These are phyloP conservation scores for Drosophila macrospina DNA, from an alignment of 2,888 invertebrate genomes.

Conservation along the genomic window DNA sequence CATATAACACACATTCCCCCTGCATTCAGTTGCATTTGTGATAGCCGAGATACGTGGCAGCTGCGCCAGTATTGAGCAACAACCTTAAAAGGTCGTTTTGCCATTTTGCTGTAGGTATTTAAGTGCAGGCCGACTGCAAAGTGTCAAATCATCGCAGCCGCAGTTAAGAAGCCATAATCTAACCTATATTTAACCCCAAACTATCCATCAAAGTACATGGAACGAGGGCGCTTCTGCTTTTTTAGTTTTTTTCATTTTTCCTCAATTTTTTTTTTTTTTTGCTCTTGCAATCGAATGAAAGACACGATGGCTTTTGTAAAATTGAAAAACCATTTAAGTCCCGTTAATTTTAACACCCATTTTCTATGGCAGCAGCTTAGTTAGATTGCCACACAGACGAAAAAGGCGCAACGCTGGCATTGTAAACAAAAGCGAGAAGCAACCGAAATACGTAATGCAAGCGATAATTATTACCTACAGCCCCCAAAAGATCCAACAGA, in stretches of 20 bases:
- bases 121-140: constrained; percentile 43
- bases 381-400: constrained; percentile 56
- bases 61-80: constrained; percentile 59
- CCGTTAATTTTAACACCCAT: constrained; percentile 80
- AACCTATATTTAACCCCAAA: constrained; percentile 81
- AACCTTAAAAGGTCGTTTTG: constrained; percentile 79
- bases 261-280: constrained; percentile 26
- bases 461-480: constrained; percentile 79
- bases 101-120: constrained; percentile 38
- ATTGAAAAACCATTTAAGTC: constrained; percentile 79
- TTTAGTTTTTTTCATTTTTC: constrained; percentile 24
- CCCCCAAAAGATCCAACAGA: constrained; percentile 50
- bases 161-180: constrained; percentile 67
- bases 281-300: constrained; percentile 58
- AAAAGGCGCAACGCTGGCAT: constrained; percentile 40
- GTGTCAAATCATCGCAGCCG: constrained; percentile 73
- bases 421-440: constrained; percentile 75
- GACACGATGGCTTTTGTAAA: constrained; percentile 61
- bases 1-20: constrained; percentile 18
- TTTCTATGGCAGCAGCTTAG: constrained; percentile 65
- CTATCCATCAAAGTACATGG: constrained; percentile 75
- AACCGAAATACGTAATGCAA: constrained; percentile 77
- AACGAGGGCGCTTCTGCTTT: constrained; percentile 51
- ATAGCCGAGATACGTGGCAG: constrained; percentile 1
- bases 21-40: constrained; percentile 33